phyloP scores from a whole-genome alignment of 1,140 invertebrate genomes.

The Caenorhabditis tropicalis region DNA sequence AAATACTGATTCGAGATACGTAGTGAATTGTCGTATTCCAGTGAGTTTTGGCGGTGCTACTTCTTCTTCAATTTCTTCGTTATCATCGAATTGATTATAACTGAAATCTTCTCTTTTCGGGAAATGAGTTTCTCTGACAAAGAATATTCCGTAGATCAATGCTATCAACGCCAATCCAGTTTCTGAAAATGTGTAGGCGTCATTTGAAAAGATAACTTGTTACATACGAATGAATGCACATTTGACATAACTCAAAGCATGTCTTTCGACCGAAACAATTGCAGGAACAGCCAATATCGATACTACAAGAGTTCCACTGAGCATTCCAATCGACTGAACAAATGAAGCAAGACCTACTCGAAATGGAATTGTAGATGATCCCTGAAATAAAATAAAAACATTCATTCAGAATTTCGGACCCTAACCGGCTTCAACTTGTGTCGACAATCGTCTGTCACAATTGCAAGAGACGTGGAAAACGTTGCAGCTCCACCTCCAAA shows the following conservation, averaged over 20 bases:
- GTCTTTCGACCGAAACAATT: constrained; percentile 42
- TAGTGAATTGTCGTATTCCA: background rate
- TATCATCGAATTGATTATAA: constrained; percentile 40
- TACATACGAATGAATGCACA: constrained; percentile 43
- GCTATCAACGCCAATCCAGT: constrained; percentile 10
- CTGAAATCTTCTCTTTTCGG: constrained; percentile 28
- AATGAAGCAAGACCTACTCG: constrained; percentile 51
- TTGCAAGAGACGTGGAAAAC: constrained; percentile 14
- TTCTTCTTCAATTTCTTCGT: constrained; percentile 3
- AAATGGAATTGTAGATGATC: constrained; percentile 45
- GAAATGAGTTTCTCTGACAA: constrained; percentile 56
- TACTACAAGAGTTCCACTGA: constrained; percentile 39
- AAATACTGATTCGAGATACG: background rate
- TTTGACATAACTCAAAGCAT: constrained; percentile 39
- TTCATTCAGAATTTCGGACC: background rate
- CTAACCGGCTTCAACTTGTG: constrained; percentile 50
- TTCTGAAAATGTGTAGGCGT: constrained; percentile 20
- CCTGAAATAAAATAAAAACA: constrained; percentile 10
- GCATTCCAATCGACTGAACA: constrained; percentile 38
- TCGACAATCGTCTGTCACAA: constrained; percentile 51
- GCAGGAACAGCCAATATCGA: constrained; percentile 50
- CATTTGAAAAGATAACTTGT: background rate
- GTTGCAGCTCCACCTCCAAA: constrained; percentile 31
- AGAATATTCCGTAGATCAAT: constrained; percentile 54
- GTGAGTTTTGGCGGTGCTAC: background rate